These are phyloP conservation scores for Astyanax mexicanus DNA, from an alignment of 2,797 vertebrate genomes.

Conservation along the genomic window DNA sequence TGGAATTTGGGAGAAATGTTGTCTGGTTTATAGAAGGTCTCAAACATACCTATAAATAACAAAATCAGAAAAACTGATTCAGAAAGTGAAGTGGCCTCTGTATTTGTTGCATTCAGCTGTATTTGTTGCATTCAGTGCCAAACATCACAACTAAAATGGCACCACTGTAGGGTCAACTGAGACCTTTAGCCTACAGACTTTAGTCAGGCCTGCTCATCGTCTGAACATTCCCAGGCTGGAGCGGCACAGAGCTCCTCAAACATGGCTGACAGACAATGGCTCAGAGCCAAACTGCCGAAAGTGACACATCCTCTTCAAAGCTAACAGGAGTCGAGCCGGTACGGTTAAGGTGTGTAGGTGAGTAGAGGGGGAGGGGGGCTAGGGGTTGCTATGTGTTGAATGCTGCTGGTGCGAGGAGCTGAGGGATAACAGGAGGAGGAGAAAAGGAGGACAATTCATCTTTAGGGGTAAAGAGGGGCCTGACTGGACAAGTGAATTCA, in stretches of 20 bases:
- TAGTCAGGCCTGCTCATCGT: constrained; percentile 16
- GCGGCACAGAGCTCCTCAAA: constrained; percentile 16
- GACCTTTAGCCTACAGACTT: no score
- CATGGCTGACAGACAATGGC: constrained; percentile 39
- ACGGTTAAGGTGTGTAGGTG: not conserved
- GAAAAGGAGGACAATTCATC: not conserved
- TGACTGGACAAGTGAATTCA: no score
- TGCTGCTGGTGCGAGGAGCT: constrained; percentile 15
- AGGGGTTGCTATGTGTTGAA: not conserved
- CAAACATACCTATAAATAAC: no score
- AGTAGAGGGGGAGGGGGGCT: not conserved
- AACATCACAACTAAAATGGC: no score
- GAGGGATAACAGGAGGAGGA: not conserved
- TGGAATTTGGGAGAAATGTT: no score
- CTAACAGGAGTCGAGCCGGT: constrained; percentile 40
- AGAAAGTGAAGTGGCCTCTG: no score
- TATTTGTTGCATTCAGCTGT: no score
- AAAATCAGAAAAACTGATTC: no score
- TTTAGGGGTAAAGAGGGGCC: not conserved
- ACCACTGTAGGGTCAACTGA: no score
- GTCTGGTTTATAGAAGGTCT: no score
- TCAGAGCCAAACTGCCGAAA: constrained; percentile 63
- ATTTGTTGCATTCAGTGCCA: no score
- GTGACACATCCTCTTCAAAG: constrained; percentile 62
- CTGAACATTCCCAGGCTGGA: constrained; percentile 39